Evolutionary conservation across 2,888 invertebrate genomes (phyloP).

Genomic region (Lottia scabra): DNA sequence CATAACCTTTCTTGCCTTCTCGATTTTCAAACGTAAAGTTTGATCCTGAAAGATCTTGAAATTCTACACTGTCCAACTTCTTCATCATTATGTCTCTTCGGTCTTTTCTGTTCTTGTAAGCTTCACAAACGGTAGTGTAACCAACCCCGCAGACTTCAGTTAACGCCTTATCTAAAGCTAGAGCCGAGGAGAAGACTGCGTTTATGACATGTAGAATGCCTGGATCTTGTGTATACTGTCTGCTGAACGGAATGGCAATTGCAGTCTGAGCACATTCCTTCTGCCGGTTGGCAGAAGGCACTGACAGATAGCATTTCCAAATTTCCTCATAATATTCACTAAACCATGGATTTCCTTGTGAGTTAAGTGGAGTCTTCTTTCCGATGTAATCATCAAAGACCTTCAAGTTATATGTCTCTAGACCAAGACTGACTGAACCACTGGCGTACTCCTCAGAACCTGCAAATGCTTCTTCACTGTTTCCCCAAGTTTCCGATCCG

Average conservation of each 20-base stretch:
- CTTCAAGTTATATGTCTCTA: constrained; percentile 49
- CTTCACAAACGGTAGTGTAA: constrained; percentile 58
- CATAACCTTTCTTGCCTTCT: constrained; percentile 59
- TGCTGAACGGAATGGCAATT: constrained; percentile 37
- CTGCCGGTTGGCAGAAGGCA: constrained; percentile 35
- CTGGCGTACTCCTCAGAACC: constrained; percentile 41
- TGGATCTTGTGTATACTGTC: constrained; percentile 55
- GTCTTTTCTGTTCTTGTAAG: constrained; percentile 40
- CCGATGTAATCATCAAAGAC: constrained; percentile 57
- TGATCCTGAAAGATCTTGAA: constrained; percentile 50
- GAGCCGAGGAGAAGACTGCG: constrained; percentile 61
- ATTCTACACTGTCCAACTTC: constrained; percentile 46
- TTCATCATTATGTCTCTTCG: constrained; percentile 40
- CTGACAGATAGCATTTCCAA: constrained; percentile 63
- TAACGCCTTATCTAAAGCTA: constrained; percentile 55
- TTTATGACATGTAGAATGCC: constrained; percentile 62
- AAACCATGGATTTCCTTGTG: constrained; percentile 70
- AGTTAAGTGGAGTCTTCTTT: constrained; percentile 49
- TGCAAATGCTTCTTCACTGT: constrained; percentile 42
- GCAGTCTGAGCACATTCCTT: constrained; percentile 36
- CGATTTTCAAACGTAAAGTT: constrained; percentile 50
- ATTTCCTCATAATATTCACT: constrained; percentile 68
- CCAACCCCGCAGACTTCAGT: constrained; percentile 46
- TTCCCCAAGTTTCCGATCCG: constrained; percentile 58
- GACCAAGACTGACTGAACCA: constrained; percentile 47